A percentile compares a stretch with the other conserved stretches of the same genome.
Evolutionary conservation across 1,140 invertebrate genomes (phyloP).

Genomic region (Meloidogyne floridensis): DNA sequence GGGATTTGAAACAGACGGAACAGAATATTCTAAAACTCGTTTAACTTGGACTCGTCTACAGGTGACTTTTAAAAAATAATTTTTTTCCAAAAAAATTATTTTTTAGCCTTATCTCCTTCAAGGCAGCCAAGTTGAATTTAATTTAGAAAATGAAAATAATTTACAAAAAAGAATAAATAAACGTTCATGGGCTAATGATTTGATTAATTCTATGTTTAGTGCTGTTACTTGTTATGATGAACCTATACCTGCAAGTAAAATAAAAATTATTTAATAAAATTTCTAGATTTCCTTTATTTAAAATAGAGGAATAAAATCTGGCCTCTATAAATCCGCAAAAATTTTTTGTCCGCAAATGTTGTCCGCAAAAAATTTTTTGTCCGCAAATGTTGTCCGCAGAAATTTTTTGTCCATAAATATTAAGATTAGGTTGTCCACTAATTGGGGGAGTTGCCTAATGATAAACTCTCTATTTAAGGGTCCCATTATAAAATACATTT

Average conservation of each 20-base stretch:
- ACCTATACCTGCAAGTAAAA: slow-evolving; percentile 62
- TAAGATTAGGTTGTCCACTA: too few species aligned
- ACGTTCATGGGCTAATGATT: slow-evolving; percentile 60
- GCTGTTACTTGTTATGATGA: slow-evolving; percentile 58
- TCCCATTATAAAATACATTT: too few species aligned
- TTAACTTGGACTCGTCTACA: slow-evolving; percentile 62
- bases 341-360: too few species aligned
- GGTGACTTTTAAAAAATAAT: background rate
- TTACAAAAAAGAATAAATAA: slow-evolving; percentile 24
- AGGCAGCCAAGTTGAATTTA: slow-evolving; percentile 52
- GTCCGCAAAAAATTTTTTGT: too few species aligned
- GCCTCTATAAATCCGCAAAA: too few species aligned
- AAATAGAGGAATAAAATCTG: too few species aligned
- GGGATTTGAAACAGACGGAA: slow-evolving; percentile 63
- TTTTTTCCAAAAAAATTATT: background rate
- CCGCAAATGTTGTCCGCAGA: too few species aligned
- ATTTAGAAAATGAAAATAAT: background rate
- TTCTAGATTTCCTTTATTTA: too few species aligned
- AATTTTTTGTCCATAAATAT: too few species aligned
- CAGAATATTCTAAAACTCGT: slow-evolving; percentile 52
- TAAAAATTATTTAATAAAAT: too few species aligned
- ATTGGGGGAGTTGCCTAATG: too few species aligned
- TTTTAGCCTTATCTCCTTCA: slow-evolving; percentile 37
- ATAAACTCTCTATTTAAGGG: too few species aligned
- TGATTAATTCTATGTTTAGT: slow-evolving; percentile 52